Evolutionary conservation across 2,888 invertebrate genomes (phyloP), one percentile per base, ranked within the genome.

Genomic region (Epinotia nisella): DNA sequence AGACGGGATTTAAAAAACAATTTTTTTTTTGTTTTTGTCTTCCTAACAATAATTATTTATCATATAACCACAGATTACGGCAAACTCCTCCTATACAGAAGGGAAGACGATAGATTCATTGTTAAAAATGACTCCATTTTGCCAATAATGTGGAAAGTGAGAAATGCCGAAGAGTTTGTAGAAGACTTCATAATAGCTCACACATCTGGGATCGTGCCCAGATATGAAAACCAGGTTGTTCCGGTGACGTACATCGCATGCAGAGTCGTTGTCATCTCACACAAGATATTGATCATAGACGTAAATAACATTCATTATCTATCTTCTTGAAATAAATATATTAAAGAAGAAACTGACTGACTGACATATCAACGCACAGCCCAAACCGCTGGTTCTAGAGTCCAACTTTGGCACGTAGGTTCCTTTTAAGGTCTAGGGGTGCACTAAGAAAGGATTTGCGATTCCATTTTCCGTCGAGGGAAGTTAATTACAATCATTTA

Each of bases 81-180:
- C n/a, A 94, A 94, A 74, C 87, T 94, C 24, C 84, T 95, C 49
- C 81, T 95, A 0, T 91, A 94, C 76, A 90, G 93, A 61, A 90
- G 90, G 58, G 93, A 91, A 78, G 91, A 87, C 49, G 92, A 93
- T 74, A 89, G 86, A 74, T 85, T 95, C 58, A 93, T 89, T 60
- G 85, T 96, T 24, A 92, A 88, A 70, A 96, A 95, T 79, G 92
- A 94, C 79, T 94, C 95, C 0, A 89, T 94, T 45, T 82, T 95
- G 61, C 88, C 94, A 15, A 83, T 95, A 60, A 90, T 90, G 83
- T 95, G 95, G 95, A 87, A 88, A 79, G 89, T 95, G 77, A 82
- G 85, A 51, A 92, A 92, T 76, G 76, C 86, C 0, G 80, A 86
- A 10, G 91, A 92, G 29, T 87, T 91, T 29, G 75, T 87, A 7